These are phyloP conservation scores for Petrosia ficiformis DNA, from an alignment of 37 sponge, comb jelly and placozoan species.

Conservation along the genomic window DNA sequence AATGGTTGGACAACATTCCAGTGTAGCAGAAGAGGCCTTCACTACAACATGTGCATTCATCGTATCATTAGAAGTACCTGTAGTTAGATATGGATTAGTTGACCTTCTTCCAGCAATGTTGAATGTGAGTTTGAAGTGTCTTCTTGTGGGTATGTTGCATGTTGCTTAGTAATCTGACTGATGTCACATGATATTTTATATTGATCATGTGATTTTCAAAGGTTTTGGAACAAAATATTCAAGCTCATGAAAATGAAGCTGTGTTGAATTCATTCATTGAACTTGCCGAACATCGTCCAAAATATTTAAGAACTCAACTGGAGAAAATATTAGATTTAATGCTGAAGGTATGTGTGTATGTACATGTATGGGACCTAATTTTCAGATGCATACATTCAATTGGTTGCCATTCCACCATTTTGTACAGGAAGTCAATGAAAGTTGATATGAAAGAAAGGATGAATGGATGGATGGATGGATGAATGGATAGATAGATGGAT, in stretches of 20 bases:
- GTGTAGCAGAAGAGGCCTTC: constrained; percentile 74
- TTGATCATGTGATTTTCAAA: constrained; percentile 14
- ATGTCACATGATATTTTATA: not conserved
- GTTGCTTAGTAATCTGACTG: not conserved
- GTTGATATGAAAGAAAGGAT: too few species aligned
- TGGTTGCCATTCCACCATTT: too few species aligned
- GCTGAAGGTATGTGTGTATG: constrained; percentile 62
- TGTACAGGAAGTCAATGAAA: too few species aligned
- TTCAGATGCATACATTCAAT: too few species aligned
- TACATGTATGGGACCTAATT: too few species aligned
- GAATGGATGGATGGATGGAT: too few species aligned
- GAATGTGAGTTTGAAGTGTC: constrained; percentile 15
- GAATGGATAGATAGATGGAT: too few species aligned
- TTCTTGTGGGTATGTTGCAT: not conserved
- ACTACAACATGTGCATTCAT: constrained; percentile 71
- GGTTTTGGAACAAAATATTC: constrained; percentile 68
- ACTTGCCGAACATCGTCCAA: constrained; percentile 84
- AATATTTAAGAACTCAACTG: constrained; percentile 77
- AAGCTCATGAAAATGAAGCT: constrained; percentile 65
- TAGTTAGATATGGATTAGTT: constrained; percentile 28
- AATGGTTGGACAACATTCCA: constrained; percentile 36
- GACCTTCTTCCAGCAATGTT: constrained; percentile 72
- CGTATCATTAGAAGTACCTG: constrained; percentile 49
- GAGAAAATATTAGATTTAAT: constrained; percentile 65
- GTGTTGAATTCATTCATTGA: constrained; percentile 89